Evolutionary conservation across 1,140 invertebrate species (phyloP).

Genomic region (Penaeus chinensis): DNA sequence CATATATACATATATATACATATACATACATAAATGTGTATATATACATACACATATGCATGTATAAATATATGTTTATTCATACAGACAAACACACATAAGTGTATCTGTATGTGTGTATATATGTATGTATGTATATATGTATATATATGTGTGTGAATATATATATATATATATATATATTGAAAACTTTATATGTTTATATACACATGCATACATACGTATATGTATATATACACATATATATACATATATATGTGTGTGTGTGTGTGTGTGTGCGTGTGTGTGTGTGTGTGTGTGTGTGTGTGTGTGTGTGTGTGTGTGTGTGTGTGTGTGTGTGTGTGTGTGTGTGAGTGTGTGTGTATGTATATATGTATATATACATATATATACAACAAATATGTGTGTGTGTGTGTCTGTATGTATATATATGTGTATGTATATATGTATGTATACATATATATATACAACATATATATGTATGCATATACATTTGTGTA

Average conservation of each 20-base stretch:
- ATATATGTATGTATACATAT: background rate
- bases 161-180: too few species aligned
- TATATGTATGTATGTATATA: too few species aligned
- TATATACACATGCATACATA: slow-evolving; percentile 16
- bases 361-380: slow-evolving; percentile 5
- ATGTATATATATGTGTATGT: background rate
- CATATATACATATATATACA: too few species aligned
- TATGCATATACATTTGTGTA: slow-evolving; percentile 10
- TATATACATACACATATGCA: too few species aligned
- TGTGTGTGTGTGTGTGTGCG: too few species aligned
- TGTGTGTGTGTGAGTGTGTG: background rate
- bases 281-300: background rate
- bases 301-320: background rate
- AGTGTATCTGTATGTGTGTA: too few species aligned
- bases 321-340: background rate
- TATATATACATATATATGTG: background rate
- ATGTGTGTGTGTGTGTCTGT: background rate
- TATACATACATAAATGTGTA: too few species aligned
- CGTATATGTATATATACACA: background rate
- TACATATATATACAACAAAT: slow-evolving; percentile 2
- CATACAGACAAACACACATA: too few species aligned
- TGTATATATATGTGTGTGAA: too few species aligned
- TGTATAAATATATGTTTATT: too few species aligned
- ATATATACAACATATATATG: slow-evolving; percentile 9
- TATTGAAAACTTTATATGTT: background rate